Base-by-base conservation (phyloP, 2,113 vertebrate species). In the Petroica traversi region DNA sequence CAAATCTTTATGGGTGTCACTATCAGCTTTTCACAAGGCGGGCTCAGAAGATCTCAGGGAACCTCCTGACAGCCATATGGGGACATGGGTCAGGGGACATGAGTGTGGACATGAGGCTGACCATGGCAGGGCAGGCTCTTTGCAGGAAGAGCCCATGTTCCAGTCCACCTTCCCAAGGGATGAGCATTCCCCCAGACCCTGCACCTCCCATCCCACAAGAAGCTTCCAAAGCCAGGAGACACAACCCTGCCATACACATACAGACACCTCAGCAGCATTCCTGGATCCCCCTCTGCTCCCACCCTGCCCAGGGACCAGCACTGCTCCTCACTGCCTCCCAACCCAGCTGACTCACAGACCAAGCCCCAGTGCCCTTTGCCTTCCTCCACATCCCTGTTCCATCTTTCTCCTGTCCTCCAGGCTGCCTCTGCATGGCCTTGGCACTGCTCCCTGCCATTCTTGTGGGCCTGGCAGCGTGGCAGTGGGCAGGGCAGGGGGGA, bases 391-490 rank as follows among this genome's bases (percentile, higher is more conserved):
- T n/a, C 51, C 59, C 0, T 2, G 25, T 62, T 15, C 31, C 9
- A 0, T 2, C 66, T 4, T 5, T 43, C 48, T 69, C 31, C 69
- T 36, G 0, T 0, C 10, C 71, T 46, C 40, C 8, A 1, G 0
- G 1, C 19, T 14, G 10, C 12, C 3, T 11, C 12, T 1, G 0
- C 4, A 0, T 0, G 1, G 29, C 26, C 14, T 19, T 0, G 1
- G 28, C 28, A 7, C 25, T n/a, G n/a, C 38, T 66, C 28, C 52
- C 16, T 7, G 23, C 19, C 5, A 0, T 5, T 29, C 59, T 22
- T 1, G 0, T 8, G 52, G 61, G 48, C 25, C 16, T 15, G 10
- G 68, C 41, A 31, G 36, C 0, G 1, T 25, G 57, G 38, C 7
- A 2, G 33, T 6, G 66, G 69, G 31, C 12, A 34, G 61, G 34